Evolutionary conservation across 2,797 vertebrate genomes (phyloP).

Genomic region (Schizopygopsis malacanthus): DNA sequence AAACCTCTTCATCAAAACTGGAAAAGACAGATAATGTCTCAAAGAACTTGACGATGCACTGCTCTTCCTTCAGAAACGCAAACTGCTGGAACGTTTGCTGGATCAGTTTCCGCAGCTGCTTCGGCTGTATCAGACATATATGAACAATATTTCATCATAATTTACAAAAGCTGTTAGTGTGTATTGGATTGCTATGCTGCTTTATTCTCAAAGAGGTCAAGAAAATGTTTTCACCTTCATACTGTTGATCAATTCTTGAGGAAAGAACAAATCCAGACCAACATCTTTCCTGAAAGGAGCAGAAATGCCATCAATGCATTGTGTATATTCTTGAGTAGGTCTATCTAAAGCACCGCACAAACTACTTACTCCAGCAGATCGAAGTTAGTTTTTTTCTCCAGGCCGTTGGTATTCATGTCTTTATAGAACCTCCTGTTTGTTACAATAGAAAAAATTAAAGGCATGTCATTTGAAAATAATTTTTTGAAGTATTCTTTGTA

Average conservation of each 20-base stretch:
- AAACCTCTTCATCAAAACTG: constrained; percentile 89
- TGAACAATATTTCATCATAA: not conserved
- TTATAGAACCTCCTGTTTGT: constrained; percentile 92
- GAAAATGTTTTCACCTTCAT: constrained; percentile 76
- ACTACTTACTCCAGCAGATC: constrained; percentile 92
- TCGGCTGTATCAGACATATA: constrained; percentile 74
- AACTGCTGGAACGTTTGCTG: constrained; percentile 96
- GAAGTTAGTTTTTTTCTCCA: constrained; percentile 95
- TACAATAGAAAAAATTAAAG: not conserved
- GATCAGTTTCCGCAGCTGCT: constrained; percentile 90
- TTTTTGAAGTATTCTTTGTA: not conserved
- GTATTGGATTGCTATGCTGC: not conserved
- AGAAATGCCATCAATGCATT: not conserved
- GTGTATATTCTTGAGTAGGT: not conserved
- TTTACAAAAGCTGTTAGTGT: not conserved
- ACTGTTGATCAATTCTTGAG: constrained; percentile 84
- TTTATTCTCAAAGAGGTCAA: not conserved
- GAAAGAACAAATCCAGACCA: constrained; percentile 91
- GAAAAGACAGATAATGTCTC: constrained; percentile 84
- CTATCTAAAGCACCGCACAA: not conserved
- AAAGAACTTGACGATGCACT: constrained; percentile 90
- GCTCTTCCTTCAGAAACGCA: constrained; percentile 84
- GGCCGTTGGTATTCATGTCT: constrained; percentile 90
- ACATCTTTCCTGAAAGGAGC: constrained; percentile 86
- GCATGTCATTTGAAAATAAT: not conserved